These are phyloP conservation scores for Drosophila leonis DNA, from an alignment of 2,888 invertebrate genomes.

Conservation along the genomic window DNA sequence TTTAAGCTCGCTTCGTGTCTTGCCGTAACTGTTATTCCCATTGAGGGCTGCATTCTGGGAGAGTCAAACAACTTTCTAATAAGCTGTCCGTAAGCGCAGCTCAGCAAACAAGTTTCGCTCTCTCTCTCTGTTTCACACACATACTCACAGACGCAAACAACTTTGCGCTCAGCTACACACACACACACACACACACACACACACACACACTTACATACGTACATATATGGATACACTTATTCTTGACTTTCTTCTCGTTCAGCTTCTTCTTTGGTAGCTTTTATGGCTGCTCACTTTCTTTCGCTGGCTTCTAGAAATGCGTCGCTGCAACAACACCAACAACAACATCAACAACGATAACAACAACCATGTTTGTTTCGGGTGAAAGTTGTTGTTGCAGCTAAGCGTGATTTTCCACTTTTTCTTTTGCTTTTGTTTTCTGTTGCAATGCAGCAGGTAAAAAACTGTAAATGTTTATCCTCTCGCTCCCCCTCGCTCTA, in stretches of 20 bases:
- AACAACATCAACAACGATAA: no score
- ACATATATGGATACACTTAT: no score
- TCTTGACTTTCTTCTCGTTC: slow-evolving; percentile 58
- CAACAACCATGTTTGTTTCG: slow-evolving; percentile 29
- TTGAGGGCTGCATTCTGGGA: slow-evolving; percentile 54
- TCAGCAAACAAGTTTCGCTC: slow-evolving; percentile 53
- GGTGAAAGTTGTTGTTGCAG: slow-evolving; percentile 76
- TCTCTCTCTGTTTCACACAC: slow-evolving; percentile 12
- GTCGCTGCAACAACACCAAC: slow-evolving; percentile 35
- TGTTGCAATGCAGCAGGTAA: slow-evolving; percentile 33
- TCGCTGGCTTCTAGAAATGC: slow-evolving; percentile 54
- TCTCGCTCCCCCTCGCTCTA: neutral
- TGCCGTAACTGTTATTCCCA: slow-evolving; percentile 44
- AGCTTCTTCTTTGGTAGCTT: slow-evolving; percentile 31
- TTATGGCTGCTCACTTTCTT: slow-evolving; percentile 56
- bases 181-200: slow-evolving; percentile 2
- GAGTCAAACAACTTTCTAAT: slow-evolving; percentile 61
- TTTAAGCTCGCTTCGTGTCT: slow-evolving; percentile 40
- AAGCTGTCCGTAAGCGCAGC: slow-evolving; percentile 43
- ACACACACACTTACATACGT: no score
- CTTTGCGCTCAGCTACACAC: neutral
- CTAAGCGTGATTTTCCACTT: slow-evolving; percentile 79
- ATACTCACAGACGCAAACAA: slow-evolving; percentile 11
- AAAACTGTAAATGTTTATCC: slow-evolving; percentile 12
- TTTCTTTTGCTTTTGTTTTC: slow-evolving; percentile 69